Evolutionary conservation across 2,113 vertebrate species (phyloP).

Genomic region (Scartelaos histophorus): DNA sequence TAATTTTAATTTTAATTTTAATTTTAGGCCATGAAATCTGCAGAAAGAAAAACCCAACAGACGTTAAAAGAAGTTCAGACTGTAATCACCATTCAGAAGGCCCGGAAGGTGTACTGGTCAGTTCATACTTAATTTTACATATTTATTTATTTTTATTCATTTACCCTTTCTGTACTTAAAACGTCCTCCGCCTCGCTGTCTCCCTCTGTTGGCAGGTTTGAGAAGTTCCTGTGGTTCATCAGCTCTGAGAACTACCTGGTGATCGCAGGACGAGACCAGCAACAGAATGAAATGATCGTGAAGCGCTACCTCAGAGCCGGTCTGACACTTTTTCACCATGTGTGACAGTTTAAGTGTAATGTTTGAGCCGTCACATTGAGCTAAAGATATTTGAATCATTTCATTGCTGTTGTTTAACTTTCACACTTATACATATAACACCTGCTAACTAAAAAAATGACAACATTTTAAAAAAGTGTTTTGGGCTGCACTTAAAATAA

Average conservation of each 20-base stretch:
- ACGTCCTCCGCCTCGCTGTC: not conserved
- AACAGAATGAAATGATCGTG: conserved; percentile 98
- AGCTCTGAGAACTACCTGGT: conserved; percentile 97
- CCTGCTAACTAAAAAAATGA: too few species aligned
- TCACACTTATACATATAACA: too few species aligned
- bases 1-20: too few species aligned
- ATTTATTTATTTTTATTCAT: too few species aligned
- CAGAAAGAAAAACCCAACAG: conserved; percentile 97
- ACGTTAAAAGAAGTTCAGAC: conserved; percentile 96
- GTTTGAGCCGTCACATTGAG: too few species aligned
- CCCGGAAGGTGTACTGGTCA: conserved; percentile 92
- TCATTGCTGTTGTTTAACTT: too few species aligned
- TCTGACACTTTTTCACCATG: conserved; percentile 39
- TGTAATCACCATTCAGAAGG: conserved; percentile 95
- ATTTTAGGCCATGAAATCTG: conserved; percentile 92
- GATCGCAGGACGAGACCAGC: conserved; percentile 95
- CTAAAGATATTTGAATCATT: too few species aligned
- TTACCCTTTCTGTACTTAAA: not conserved
- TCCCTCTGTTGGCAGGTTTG: conserved; percentile 84
- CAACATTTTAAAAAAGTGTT: too few species aligned
- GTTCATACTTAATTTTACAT: not conserved
- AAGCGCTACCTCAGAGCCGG: conserved; percentile 91
- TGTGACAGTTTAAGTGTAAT: too few species aligned
- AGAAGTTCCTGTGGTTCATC: conserved; percentile 99
- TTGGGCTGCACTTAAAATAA: too few species aligned